A percentile compares a stretch with the other conserved stretches of the same genome.
Conservation (phyloP, 1,140 invertebrate genomes). For the Brachionus asplanchnoidis region DNA sequence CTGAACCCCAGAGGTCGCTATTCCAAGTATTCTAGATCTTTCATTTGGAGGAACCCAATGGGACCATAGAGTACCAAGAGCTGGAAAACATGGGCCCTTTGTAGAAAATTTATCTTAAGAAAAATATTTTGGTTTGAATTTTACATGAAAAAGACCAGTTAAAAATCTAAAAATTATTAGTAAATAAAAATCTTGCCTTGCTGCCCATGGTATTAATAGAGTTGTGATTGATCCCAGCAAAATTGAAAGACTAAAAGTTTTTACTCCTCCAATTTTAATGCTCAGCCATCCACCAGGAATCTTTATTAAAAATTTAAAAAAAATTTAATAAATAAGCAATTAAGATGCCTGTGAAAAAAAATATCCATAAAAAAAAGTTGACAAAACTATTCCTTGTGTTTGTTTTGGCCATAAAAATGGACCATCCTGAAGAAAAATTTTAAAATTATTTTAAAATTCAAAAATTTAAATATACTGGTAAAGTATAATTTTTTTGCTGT, state of each 20-base stretch:
- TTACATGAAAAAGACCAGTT: constrained; percentile 24
- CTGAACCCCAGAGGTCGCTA: constrained; percentile 48
- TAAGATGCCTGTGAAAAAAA: constrained; percentile 18
- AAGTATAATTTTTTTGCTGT: background rate
- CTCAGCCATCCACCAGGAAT: constrained; percentile 55
- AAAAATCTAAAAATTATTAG: constrained; percentile 26
- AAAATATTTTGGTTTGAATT: background rate
- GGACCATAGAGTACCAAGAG: constrained; percentile 48
- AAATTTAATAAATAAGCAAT: background rate
- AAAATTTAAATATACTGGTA: background rate
- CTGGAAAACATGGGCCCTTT: constrained; percentile 46
- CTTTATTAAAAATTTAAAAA: constrained; percentile 42
- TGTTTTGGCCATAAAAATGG: constrained; percentile 53
- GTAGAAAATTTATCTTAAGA: background rate
- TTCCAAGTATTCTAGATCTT: constrained; percentile 47
- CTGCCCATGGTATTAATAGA: background rate
- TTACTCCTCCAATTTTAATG: constrained; percentile 53
- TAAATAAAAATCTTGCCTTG: background rate
- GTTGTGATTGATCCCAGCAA: constrained; percentile 18
- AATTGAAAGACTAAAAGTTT: constrained; percentile 47
- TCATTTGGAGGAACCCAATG: constrained; percentile 52
- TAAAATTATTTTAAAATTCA: background rate
- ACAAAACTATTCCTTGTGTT: constrained; percentile 52
- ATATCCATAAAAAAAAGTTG: constrained; percentile 43
- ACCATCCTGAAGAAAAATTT: constrained; percentile 46